phyloP scores from a whole-genome alignment of 2,888 invertebrate genomes.

The Drosophila longiperda region DNA sequence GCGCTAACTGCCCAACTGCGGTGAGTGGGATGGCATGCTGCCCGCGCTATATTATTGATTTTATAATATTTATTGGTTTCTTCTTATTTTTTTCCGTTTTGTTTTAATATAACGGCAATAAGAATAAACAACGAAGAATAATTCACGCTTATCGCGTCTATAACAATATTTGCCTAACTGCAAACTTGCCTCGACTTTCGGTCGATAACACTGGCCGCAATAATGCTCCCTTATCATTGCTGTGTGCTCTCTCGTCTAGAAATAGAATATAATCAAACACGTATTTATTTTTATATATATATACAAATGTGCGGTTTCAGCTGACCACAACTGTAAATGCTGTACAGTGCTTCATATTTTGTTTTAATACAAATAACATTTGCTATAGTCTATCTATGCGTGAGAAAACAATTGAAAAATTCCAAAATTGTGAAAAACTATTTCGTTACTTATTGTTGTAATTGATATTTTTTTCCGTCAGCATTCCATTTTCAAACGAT shows the following conservation, averaged over 20 bases:
- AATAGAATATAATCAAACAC: slow-evolving; percentile 41
- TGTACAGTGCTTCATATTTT: background rate
- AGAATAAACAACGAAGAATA: background rate
- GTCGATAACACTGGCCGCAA: slow-evolving; percentile 34
- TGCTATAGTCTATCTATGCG: background rate
- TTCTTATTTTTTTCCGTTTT: background rate
- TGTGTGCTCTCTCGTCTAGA: slow-evolving; percentile 37
- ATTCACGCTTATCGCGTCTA: slow-evolving; percentile 41
- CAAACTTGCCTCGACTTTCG: background rate
- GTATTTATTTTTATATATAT: slow-evolving; percentile 1
- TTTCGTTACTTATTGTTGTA: background rate
- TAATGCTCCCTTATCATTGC: slow-evolving; percentile 41
- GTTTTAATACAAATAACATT: background rate
- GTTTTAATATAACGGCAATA: slow-evolving; percentile 1
- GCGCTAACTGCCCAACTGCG: slow-evolving; percentile 84
- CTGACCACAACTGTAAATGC: background rate
- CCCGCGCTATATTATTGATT: slow-evolving; percentile 31
- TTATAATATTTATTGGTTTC: slow-evolving; percentile 3
- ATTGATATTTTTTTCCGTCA: too few species aligned
- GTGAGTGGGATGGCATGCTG: slow-evolving; percentile 37
- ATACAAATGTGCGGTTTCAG: background rate
- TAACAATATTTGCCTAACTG: slow-evolving; percentile 15
- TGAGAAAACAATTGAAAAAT: background rate
- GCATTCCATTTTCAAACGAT: background rate
- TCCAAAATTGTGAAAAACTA: background rate